Base-by-base conservation (phyloP, 2,888 invertebrate genomes). In the Lasiommata megera region DNA sequence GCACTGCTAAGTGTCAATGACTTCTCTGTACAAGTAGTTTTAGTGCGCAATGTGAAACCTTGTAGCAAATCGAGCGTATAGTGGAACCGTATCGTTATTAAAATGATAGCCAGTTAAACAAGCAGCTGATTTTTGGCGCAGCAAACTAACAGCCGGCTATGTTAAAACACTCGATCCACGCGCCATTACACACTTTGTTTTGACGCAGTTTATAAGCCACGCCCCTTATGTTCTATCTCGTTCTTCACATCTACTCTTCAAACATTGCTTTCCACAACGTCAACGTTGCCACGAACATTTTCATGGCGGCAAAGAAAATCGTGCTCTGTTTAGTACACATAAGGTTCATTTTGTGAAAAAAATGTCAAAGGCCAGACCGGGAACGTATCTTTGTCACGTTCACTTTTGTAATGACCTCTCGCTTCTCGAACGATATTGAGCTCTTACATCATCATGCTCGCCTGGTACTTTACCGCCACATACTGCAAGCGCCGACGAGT, bases 401-500 rank as follows among this genome's bases (percentile, higher is more conserved):
- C 73, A 65, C 69, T 31, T 41, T 60, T 66, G 64, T 74, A 71
- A 63, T 54, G 62, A 68, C 68, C 67, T 80, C 76, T 74, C 77
- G 66, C 67, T 74, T 72, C 57, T 56, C 67, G 63, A 64, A 57
- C 58, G 62, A 66, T 66, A 65, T 69, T 62, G 71, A 76, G 66
- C 77, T 76, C 79, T 72, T 65, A 60, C 61, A 56, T 52, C 37
- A 62, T 69, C 79, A 80, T 90, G 88, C 61, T 74, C 74, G 77
- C 88, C 89, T 90, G 82, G 89, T 90, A 81, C 69, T 89, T 90
- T 89, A 83, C 89, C 90, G 90, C 90, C 88, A 88, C 86, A 79
- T 78, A 87, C 77, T 88, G 88, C 88, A 88, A 84, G 85, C 85
- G 81, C 76, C 80, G 86, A 85, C 82, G 86, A 85, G 77, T 74